Percentiles rank a stretch among this genome's conserved stretches.
phyloP scores from a whole-genome alignment of 2,113 vertebrate species.

The Anser brachyrhynchus region DNA sequence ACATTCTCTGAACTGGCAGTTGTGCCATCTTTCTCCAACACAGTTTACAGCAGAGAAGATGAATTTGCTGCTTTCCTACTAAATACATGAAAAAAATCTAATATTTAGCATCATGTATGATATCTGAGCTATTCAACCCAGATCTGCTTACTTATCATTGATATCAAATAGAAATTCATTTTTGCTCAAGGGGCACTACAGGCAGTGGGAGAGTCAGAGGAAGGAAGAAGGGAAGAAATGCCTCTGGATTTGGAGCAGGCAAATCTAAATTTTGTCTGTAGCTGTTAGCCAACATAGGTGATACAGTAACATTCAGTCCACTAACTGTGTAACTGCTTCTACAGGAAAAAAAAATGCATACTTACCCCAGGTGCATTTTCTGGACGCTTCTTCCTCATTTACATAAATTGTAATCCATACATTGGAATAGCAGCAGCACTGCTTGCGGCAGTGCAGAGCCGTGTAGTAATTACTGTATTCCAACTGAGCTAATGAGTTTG shows the following conservation, averaged over 20 bases:
- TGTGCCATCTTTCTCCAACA: background rate
- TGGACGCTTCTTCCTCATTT: background rate
- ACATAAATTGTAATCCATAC: conserved; percentile 11
- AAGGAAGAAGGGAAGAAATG: background rate
- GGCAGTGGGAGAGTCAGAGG: background rate
- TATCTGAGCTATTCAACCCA: background rate
- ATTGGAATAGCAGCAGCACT: background rate
- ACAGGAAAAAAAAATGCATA: too few relatives aligned
- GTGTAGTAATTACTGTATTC: conserved; percentile 33
- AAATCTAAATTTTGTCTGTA: background rate
- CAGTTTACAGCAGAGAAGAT: background rate
- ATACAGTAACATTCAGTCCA: background rate
- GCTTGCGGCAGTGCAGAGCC: background rate
- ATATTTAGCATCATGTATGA: background rate
- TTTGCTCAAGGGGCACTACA: background rate
- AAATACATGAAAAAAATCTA: background rate
- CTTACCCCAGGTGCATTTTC: background rate
- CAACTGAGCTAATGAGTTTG: conserved; percentile 53
- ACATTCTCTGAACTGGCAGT: background rate
- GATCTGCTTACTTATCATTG: background rate
- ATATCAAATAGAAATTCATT: background rate
- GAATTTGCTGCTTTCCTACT: background rate
- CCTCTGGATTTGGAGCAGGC: background rate
- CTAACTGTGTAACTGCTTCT: background rate
- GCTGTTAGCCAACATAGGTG: background rate